Evolutionary conservation across 1,140 invertebrate genomes (phyloP).

Genomic region (Brachystomella parvula): DNA sequence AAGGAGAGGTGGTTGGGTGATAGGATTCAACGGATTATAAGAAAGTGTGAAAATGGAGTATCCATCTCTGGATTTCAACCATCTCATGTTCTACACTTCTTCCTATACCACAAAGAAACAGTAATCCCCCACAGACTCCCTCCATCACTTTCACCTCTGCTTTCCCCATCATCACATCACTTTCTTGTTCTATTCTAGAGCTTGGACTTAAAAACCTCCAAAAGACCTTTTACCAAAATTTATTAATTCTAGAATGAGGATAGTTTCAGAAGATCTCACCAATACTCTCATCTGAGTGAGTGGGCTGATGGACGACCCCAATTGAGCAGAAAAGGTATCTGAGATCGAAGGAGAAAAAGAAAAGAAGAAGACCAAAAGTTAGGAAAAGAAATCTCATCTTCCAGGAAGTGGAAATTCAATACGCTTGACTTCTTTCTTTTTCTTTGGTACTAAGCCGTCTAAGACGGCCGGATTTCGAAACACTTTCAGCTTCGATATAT

Average conservation of each 20-base stretch:
- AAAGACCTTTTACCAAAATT: too few relatives aligned
- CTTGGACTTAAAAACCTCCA: too few relatives aligned
- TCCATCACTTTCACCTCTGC: neutral
- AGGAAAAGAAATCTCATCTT: too few relatives aligned
- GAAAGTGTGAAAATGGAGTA: constrained; percentile 1
- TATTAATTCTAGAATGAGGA: too few relatives aligned
- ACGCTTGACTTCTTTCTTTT: constrained; percentile 4
- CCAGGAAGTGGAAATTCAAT: too few relatives aligned
- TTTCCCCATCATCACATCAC: neutral
- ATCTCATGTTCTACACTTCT: neutral
- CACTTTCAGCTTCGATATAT: constrained; percentile 2
- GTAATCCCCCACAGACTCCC: neutral
- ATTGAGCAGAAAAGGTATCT: too few relatives aligned
- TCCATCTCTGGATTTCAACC: neutral
- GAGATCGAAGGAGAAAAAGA: too few relatives aligned
- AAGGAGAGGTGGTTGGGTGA: neutral
- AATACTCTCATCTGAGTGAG: too few relatives aligned
- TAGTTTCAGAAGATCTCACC: too few relatives aligned
- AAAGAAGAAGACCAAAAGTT: too few relatives aligned
- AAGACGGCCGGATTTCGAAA: neutral
- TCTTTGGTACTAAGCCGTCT: neutral
- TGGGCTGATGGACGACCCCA: too few relatives aligned
- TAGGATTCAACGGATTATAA: neutral
- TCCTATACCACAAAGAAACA: neutral
- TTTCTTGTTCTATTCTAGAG: too few relatives aligned